phyloP scores from a whole-genome alignment of 2,888 invertebrate genomes.

The Hololepta plana region DNA sequence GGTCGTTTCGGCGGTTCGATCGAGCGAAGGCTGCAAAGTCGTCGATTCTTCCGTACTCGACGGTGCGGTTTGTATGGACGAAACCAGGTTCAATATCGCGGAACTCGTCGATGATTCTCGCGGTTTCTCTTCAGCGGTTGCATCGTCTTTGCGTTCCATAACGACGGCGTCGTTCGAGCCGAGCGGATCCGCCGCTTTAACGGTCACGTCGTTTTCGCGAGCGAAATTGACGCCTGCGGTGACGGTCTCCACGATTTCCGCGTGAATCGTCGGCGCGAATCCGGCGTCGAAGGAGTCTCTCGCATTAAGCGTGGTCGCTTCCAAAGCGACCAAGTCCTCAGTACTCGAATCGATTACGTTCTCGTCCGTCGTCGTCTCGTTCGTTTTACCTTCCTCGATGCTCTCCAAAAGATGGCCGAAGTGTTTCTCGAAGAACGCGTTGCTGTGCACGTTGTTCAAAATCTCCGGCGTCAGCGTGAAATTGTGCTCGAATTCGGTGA shows the following conservation, averaged over 20 bases:
- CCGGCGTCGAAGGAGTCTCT: no score
- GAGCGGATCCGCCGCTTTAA: neutral
- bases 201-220: constrained; percentile 4
- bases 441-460: constrained; percentile 21
- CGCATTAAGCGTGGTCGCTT: constrained; percentile 25
- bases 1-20: no score
- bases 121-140: constrained; percentile 7
- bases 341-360: constrained; percentile 17
- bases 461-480: constrained; percentile 17
- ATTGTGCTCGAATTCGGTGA: constrained; percentile 5
- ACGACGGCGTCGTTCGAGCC: constrained; percentile 1
- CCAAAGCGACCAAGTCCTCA: constrained; percentile 24
- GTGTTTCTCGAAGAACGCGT: constrained; percentile 16
- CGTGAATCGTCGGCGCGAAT: constrained; percentile 13
- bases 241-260: constrained; percentile 16
- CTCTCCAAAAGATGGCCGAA: no score
- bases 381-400: constrained; percentile 6
- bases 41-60: no score
- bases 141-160: constrained; percentile 4
- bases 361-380: constrained; percentile 8
- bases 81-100: no score
- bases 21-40: no score
- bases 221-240: constrained; percentile 14
- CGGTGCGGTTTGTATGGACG: no score
- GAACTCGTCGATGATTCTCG: no score